Percentiles rank a stretch among this genome's conserved stretches.
phyloP scores from a whole-genome alignment of 2,888 invertebrate species.

The Sinotaia quadrata region DNA sequence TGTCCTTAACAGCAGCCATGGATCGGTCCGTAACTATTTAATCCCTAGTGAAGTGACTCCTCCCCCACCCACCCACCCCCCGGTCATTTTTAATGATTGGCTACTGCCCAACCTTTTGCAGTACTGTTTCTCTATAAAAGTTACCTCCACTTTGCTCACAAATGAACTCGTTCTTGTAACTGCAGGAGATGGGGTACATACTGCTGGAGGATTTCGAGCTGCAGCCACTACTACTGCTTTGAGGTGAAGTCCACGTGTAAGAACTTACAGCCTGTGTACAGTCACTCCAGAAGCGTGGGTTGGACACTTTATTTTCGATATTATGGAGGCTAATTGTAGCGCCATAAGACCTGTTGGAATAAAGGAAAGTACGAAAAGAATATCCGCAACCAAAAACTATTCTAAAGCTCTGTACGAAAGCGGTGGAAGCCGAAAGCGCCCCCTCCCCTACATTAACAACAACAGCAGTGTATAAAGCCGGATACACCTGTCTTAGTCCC shows the following conservation, averaged over 20 bases:
- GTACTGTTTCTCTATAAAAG: not conserved
- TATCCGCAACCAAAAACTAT: no score
- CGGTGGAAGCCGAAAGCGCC: not conserved
- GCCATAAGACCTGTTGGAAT: not conserved
- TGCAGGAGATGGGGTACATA: not conserved
- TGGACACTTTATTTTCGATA: not conserved
- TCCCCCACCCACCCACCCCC: no score
- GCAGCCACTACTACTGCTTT: no score
- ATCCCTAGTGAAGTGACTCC: no score
- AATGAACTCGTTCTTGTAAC: not conserved
- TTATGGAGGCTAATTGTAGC: slow-evolving; percentile 5
- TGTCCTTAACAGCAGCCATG: no score
- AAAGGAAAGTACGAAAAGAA: not conserved
- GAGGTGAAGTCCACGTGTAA: not conserved
- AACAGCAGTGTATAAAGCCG: not conserved
- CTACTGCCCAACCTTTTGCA: no score
- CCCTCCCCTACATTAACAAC: not conserved
- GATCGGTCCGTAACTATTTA: no score
- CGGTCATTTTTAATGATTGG: no score
- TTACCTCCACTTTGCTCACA: slow-evolving; percentile 12
- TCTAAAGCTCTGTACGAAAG: no score
- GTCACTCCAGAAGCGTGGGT: slow-evolving; percentile 5
- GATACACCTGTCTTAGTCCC: no score
- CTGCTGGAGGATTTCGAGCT: not conserved
- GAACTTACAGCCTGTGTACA: not conserved